Evolutionary conservation across 1,140 invertebrate genomes (phyloP).

Genomic region (Sycophaga agraensis): DNA sequence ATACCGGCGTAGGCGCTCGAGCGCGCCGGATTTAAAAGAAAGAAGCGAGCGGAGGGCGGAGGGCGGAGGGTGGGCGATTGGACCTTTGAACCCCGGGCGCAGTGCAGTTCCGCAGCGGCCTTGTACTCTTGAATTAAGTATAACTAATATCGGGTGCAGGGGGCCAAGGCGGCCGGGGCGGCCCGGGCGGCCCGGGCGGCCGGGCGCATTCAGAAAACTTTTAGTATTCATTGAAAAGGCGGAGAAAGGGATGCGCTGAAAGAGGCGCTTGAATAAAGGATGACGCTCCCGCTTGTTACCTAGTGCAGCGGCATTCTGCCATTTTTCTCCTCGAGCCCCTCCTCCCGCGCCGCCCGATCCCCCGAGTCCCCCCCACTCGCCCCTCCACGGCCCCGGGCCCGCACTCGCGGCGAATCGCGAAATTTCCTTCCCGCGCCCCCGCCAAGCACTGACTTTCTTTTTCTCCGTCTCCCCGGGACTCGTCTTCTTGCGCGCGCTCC

Average conservation of each 20-base stretch:
- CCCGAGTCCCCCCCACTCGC: no score
- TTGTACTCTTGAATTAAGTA: slow-evolving; percentile 54
- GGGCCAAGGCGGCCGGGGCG: slow-evolving; percentile 31
- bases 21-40: not conserved
- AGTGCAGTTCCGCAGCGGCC: not conserved
- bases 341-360: not conserved
- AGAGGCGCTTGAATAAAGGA: slow-evolving; percentile 48
- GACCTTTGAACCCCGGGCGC: slow-evolving; percentile 40
- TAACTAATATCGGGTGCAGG: slow-evolving; percentile 51
- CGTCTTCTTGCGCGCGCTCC: not conserved
- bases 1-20: no score
- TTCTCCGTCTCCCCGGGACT: not conserved
- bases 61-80: no score
- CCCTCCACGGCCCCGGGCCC: no score
- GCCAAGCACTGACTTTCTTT: not conserved
- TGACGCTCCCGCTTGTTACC: slow-evolving; percentile 22
- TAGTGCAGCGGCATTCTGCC: not conserved
- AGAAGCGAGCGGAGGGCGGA: not conserved
- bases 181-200: not conserved
- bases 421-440: not conserved
- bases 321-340: slow-evolving; percentile 3
- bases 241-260: slow-evolving; percentile 41
- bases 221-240: slow-evolving; percentile 54
- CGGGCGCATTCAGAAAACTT: slow-evolving; percentile 46
- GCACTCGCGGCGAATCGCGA: not conserved